Conservation (phyloP, 2,888 invertebrate genomes). For the Heliconius ismenius region DNA sequence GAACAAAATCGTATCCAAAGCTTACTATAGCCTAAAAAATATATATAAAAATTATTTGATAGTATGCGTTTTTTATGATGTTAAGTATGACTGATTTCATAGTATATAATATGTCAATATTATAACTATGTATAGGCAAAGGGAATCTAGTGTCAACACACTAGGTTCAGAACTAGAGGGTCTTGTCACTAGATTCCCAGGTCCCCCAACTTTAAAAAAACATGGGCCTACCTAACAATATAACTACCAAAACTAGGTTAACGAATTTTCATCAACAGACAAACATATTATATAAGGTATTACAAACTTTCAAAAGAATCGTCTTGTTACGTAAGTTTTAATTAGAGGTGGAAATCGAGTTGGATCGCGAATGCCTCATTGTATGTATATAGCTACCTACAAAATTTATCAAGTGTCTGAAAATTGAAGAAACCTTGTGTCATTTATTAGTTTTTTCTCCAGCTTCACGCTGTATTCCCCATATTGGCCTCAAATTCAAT, state of each 20-base stretch:
- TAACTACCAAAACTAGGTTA: background rate
- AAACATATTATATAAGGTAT: background rate
- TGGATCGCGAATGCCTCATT: constrained; percentile 1
- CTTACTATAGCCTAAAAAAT: background rate
- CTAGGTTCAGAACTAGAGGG: no score
- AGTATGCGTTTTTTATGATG: background rate
- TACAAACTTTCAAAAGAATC: constrained; percentile 16
- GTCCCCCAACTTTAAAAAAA: background rate
- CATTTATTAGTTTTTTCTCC: background rate
- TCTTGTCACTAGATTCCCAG: no score
- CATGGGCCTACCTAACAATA: background rate
- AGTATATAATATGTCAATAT: no score
- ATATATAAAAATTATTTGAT: background rate
- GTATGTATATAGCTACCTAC: background rate
- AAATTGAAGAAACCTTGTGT: background rate
- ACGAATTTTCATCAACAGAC: background rate
- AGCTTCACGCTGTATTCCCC: no score
- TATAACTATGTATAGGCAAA: no score
- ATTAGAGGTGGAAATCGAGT: constrained; percentile 20
- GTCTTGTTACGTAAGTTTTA: constrained; percentile 21
- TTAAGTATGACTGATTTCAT: background rate
- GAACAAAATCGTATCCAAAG: background rate
- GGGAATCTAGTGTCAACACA: no score
- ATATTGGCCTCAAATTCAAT: no score
- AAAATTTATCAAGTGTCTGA: background rate